Evolutionary conservation across 1,140 invertebrate genomes (phyloP).

Genomic region (Calosoma granatense): DNA sequence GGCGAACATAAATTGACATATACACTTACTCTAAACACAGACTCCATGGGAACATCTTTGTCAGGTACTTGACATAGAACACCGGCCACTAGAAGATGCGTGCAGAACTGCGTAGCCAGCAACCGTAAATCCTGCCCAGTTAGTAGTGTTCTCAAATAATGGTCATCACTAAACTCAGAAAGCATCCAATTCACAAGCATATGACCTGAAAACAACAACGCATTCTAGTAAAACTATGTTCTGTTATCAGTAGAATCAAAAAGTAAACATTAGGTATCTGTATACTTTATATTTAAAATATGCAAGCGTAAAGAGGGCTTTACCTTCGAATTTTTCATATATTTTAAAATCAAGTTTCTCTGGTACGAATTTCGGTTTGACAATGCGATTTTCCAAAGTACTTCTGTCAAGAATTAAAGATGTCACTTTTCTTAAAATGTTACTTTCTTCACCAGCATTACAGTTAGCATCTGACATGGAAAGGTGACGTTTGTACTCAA

Average conservation of each 20-base stretch:
- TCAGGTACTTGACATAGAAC: slow-evolving; percentile 70
- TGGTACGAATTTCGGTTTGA: slow-evolving; percentile 63
- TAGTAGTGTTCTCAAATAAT: slow-evolving; percentile 49
- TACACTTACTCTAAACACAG: slow-evolving; percentile 63
- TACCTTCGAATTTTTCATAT: slow-evolving; percentile 85
- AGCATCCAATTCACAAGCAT: slow-evolving; percentile 84
- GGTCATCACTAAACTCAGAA: slow-evolving; percentile 63
- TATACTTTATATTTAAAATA: background rate
- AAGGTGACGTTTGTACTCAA: slow-evolving; percentile 30
- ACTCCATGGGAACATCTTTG: slow-evolving; percentile 49
- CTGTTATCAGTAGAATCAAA: no score
- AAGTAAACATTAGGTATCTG: no score
- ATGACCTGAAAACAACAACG: slow-evolving; percentile 55
- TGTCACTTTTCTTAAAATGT: slow-evolving; percentile 71
- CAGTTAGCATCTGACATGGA: slow-evolving; percentile 24
- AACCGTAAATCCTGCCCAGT: slow-evolving; percentile 61
- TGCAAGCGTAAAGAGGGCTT: slow-evolving; percentile 24
- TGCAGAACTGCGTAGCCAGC: slow-evolving; percentile 71
- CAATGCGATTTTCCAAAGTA: slow-evolving; percentile 46
- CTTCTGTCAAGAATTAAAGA: slow-evolving; percentile 65
- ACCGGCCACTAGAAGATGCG: slow-evolving; percentile 78
- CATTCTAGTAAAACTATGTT: slow-evolving; percentile 7
- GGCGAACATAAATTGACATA: no score
- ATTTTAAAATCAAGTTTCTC: slow-evolving; percentile 74
- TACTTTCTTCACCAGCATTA: slow-evolving; percentile 41